Evolutionary conservation across 2,113 vertebrate species (phyloP).

Genomic region (Acanthisitta chloris): DNA sequence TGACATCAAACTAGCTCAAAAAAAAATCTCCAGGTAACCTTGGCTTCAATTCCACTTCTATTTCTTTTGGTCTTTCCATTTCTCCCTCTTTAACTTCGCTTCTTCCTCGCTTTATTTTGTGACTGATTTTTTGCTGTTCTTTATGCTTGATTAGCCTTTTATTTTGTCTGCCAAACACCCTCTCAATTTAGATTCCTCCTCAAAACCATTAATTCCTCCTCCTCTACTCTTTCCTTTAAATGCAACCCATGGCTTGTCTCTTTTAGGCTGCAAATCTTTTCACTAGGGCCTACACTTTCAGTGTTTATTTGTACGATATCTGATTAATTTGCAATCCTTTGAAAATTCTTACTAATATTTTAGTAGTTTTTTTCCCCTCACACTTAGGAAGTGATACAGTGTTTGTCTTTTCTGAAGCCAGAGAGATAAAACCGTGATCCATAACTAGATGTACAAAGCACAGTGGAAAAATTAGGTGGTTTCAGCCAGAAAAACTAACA

Average conservation of each 20-base stretch:
- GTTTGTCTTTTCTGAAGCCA: conserved; percentile 46
- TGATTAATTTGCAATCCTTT: conserved; percentile 17
- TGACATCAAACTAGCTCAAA: background rate
- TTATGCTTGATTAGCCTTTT: background rate
- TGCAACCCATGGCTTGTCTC: background rate
- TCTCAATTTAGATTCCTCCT: background rate
- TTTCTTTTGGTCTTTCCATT: background rate
- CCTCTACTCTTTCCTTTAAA: background rate
- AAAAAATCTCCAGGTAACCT: background rate
- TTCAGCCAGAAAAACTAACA: conserved; percentile 57
- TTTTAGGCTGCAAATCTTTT: background rate
- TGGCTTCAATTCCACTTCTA: background rate
- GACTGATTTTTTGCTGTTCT: background rate
- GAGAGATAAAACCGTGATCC: conserved; percentile 30
- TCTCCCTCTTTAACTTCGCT: background rate
- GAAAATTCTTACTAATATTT: conserved; percentile 18
- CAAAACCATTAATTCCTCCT: background rate
- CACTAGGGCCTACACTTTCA: background rate
- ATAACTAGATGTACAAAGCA: conserved; percentile 24
- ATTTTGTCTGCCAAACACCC: background rate
- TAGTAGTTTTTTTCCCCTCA: background rate
- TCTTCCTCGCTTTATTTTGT: background rate
- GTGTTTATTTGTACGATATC: conserved; percentile 20
- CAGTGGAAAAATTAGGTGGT: conserved; percentile 23
- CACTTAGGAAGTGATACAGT: background rate